Base-by-base conservation (phyloP, 2,888 invertebrate genomes). In the Lycaena phlaeas region DNA sequence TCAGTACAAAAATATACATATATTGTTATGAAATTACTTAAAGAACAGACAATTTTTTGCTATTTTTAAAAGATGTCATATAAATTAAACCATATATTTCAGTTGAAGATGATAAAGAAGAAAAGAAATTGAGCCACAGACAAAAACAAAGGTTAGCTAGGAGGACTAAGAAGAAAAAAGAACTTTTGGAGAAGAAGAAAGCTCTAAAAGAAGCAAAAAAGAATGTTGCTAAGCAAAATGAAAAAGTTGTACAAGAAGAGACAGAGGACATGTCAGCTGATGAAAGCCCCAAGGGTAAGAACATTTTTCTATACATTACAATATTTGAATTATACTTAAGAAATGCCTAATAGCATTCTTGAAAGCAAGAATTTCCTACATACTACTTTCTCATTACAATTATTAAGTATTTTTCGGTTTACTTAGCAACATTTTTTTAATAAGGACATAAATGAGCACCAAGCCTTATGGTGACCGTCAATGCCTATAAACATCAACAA, bases 71-170 rank as follows among this genome's bases (percentile, higher is more conserved):
- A n/a, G n/a, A n/a, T n/a, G n/a, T n/a, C n/a, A n/a, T n/a, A n/a
- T n/a, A 27, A 27, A 10, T n/a, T 27, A 9, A 27, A 10, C 10
- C 10, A 1, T 27, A 10, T 17, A 11, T 71, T 65, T 4, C 53
- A 81, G 82, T 87, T 49, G 76, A 78, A 27, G 71, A 85, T 61
- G 87, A 85, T 40, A 86, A 87, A 46, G 75, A 75, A 17, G 63
- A 67, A 17, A 89, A 89, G 53, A 86, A 84, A 51, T 62, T 92
- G 10, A 90, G 90, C 47, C 92, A 89, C 56, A 86, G 89, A 40
- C 92, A 92, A 56, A 90, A 89, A 54, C 89, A 91, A 61, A 84
- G 92, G 36, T 86, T 86, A 6, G 87, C 82, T 4, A 89, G 90
- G 50, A 76, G 92, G 38, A 61, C 70, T 18, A 85, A 87, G 43